phyloP scores from a whole-genome alignment of 2,888 invertebrate species.

The Craniophora ligustri region DNA sequence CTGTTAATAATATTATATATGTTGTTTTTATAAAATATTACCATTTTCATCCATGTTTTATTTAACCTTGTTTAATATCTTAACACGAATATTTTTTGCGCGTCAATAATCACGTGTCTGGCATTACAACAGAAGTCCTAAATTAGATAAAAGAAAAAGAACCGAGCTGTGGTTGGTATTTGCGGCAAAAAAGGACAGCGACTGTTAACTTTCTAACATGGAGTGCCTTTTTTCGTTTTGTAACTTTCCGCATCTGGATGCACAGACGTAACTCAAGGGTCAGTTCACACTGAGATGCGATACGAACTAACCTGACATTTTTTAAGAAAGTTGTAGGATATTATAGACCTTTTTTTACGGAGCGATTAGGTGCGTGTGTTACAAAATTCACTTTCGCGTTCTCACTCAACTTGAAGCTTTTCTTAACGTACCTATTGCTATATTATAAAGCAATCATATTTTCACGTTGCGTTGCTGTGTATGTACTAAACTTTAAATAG shows the following conservation, averaged over 20 bases:
- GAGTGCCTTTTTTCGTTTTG: constrained; percentile 55
- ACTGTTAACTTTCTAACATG: constrained; percentile 54
- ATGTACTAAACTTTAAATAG: constrained; percentile 8
- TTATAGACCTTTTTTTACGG: too few relatives aligned
- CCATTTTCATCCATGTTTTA: constrained; percentile 22
- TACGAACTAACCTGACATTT: too few relatives aligned
- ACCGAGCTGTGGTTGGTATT: constrained; percentile 20
- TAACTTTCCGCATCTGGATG: constrained; percentile 37
- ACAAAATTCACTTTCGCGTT: too few relatives aligned
- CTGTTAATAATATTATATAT: constrained; percentile 59
- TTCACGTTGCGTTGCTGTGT: too few relatives aligned
- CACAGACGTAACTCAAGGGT: constrained; percentile 37
- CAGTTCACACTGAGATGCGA: too few relatives aligned
- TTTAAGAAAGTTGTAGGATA: too few relatives aligned
- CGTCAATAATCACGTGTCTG: constrained; percentile 10
- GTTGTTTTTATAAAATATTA: constrained; percentile 59
- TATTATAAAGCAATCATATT: too few relatives aligned
- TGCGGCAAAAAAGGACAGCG: constrained; percentile 39
- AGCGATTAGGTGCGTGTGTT: too few relatives aligned
- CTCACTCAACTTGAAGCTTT: too few relatives aligned
- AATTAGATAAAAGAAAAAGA: constrained; percentile 36
- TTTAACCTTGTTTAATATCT: constrained; percentile 11
- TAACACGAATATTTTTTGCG: constrained; percentile 6
- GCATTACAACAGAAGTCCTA: constrained; percentile 11
- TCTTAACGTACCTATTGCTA: too few relatives aligned